A percentile compares a stretch with the other conserved stretches of the same genome.
Conservation (phyloP, 2,113 vertebrate genomes). For the Holacanthus passer region DNA sequence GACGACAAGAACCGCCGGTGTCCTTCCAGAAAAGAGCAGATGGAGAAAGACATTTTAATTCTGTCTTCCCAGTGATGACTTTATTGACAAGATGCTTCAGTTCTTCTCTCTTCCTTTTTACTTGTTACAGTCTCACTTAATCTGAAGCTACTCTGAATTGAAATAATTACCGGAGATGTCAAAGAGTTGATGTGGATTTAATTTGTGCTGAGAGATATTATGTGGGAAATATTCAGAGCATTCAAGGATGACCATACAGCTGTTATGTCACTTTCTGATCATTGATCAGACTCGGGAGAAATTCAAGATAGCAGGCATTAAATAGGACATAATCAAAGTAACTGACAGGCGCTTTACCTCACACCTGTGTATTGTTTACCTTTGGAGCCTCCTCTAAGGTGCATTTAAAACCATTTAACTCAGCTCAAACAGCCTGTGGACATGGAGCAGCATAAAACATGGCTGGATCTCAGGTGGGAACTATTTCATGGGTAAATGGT, state of each 20-base stretch:
- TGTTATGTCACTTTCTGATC: background rate
- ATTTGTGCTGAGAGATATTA: conserved; percentile 16
- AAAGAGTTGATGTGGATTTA: background rate
- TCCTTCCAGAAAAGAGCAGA: conserved; percentile 68
- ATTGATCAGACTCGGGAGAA: conserved; percentile 14
- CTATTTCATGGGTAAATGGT: conserved; percentile 46
- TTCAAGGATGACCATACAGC: background rate
- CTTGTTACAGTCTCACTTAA: conserved; percentile 2
- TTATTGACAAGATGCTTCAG: conserved; percentile 15
- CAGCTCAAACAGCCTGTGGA: conserved; percentile 41
- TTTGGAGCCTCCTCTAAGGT: conserved; percentile 43
- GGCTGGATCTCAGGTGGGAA: conserved; percentile 41
- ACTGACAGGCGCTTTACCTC: background rate
- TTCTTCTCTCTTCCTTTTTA: background rate
- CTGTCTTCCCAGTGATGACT: conserved; percentile 15
- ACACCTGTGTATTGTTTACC: conserved; percentile 37
- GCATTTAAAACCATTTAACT: conserved; percentile 44
- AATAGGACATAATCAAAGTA: conserved; percentile 3
- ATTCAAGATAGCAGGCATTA: background rate
- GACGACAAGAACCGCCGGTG: conserved; percentile 55
- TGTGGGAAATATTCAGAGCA: background rate
- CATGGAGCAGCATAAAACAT: conserved; percentile 29
- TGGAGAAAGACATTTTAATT: conserved; percentile 43
- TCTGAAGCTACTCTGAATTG: background rate
- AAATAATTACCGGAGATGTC: background rate